Evolutionary conservation across 2,888 invertebrate genomes (phyloP), one percentile per base, ranked within the genome.

Genomic region (Malthinus flaveolus): DNA sequence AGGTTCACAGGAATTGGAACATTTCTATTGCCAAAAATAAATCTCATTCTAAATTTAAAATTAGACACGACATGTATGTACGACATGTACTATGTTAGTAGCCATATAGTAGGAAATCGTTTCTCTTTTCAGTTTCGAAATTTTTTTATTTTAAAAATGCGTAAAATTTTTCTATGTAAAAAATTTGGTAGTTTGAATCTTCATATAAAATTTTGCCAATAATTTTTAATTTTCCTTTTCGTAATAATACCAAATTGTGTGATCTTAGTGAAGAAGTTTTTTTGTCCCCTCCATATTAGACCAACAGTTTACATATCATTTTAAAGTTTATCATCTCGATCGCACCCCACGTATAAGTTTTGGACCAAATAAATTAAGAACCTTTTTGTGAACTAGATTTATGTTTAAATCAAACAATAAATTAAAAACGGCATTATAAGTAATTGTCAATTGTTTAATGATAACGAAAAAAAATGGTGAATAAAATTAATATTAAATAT

Each of bases 131-230:
- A 46, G 31, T 45, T 39, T 33, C 55, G 49, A 58, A 61, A 55
- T 47, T 64, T 61, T 59, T 74, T 75, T 73, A 73, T 75, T 71
- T 65, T 68, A 74, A 71, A 70, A 73, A 44, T 31, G 45, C 39
- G 39, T 15, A 23, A 15, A 36, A 71, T 23, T 15, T 42, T 42
- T 42, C 23, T 23, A 42, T 42, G 15, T 15, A 42, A 39, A 12
- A 47, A 39, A 35, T 53, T 56, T 55, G 59, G 58, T 60, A 34
- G 57, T 62, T 52, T 39, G 52, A 54, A 57, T 65, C 61, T 64
- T 64, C 63, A 68, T 74, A 75, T 73, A 75, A 73, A 73, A 73
- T 70, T 68, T 70, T 74, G 77, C 76, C 76, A 76, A 77, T 77
- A 76, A 75, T 75, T 75, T 39, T 36, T 36, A 23, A 36, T 46